phyloP scores from a whole-genome alignment of 2,113 vertebrate species.

The Poeciliopsis occidentalis region DNA sequence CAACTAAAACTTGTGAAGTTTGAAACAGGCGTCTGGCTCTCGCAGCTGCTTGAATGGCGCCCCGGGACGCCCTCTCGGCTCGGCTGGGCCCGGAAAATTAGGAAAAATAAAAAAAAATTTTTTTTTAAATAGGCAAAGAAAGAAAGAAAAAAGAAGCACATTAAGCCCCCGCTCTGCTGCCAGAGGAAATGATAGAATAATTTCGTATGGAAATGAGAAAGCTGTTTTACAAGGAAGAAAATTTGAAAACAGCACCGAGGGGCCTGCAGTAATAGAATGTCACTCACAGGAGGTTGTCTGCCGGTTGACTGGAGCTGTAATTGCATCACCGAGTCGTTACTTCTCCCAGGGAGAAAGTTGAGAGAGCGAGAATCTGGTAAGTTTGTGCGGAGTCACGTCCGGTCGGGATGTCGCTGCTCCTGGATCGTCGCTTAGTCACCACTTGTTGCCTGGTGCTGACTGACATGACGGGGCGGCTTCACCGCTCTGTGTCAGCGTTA shows the following conservation, averaged over 20 bases:
- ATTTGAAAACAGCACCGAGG: slow-evolving; percentile 36
- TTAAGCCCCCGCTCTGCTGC: no score
- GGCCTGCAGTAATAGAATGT: slow-evolving; percentile 46
- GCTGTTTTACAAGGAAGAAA: slow-evolving; percentile 16
- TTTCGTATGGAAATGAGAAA: slow-evolving; percentile 55
- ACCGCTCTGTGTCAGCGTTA: slow-evolving; percentile 1
- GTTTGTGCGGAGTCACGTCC: slow-evolving; percentile 31
- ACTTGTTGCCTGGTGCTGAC: not conserved
- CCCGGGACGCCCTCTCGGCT: slow-evolving; percentile 41
- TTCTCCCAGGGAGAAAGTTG: not conserved
- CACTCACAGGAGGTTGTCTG: slow-evolving; percentile 36
- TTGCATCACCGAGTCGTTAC: slow-evolving; percentile 9
- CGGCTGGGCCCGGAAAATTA: slow-evolving; percentile 49
- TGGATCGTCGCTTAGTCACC: slow-evolving; percentile 13
- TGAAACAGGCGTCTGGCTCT: slow-evolving; percentile 35
- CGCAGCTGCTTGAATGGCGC: slow-evolving; percentile 48
- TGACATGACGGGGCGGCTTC: slow-evolving; percentile 5
- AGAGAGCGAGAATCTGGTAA: slow-evolving; percentile 15
- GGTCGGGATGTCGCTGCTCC: slow-evolving; percentile 15
- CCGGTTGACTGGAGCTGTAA: slow-evolving; percentile 9
- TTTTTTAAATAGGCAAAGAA: not conserved
- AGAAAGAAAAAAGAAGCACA: slow-evolving; percentile 4
- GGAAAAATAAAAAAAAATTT: slow-evolving; percentile 2
- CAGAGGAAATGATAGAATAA: slow-evolving; percentile 50
- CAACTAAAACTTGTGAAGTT: slow-evolving; percentile 41